Evolutionary conservation across 1,140 invertebrate species (phyloP).

Genomic region (Diploscapter pachys): DNA sequence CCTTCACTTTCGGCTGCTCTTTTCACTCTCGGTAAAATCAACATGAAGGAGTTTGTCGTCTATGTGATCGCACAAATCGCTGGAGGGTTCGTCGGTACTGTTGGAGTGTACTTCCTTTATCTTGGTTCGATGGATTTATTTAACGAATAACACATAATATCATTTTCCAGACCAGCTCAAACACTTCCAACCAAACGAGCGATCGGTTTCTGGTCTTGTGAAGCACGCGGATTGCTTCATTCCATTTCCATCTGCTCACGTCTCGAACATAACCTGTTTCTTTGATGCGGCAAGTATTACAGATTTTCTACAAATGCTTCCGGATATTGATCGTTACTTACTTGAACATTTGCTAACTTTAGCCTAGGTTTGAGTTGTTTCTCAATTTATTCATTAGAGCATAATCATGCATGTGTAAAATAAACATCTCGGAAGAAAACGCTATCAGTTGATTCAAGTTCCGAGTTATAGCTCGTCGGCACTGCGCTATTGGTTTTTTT

Average conservation of each 20-base stretch:
- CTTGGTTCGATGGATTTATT: slow-evolving; percentile 52
- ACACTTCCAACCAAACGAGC: slow-evolving; percentile 5
- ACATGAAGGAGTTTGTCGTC: slow-evolving; percentile 59
- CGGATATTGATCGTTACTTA: too few relatives aligned
- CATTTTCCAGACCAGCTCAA: slow-evolving; percentile 51
- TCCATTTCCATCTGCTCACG: slow-evolving; percentile 63
- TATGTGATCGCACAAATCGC: slow-evolving; percentile 65
- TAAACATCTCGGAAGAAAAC: too few relatives aligned
- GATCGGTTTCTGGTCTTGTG: slow-evolving; percentile 3
- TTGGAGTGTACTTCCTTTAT: slow-evolving; percentile 62
- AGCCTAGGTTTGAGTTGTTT: too few relatives aligned
- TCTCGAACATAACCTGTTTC: slow-evolving; percentile 60
- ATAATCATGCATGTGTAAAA: too few relatives aligned
- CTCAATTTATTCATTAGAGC: too few relatives aligned
- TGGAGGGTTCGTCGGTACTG: slow-evolving; percentile 63
- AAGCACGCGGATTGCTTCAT: slow-evolving; percentile 57
- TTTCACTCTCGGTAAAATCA: slow-evolving; percentile 57
- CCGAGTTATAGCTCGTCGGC: slow-evolving; percentile 59
- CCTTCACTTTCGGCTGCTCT: slow-evolving; percentile 64
- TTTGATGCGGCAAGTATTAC: slow-evolving; percentile 60
- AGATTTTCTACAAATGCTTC: too few relatives aligned
- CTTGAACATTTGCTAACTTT: too few relatives aligned
- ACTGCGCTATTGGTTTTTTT: slow-evolving; percentile 64
- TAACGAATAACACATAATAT: background rate
- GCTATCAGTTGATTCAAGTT: too few relatives aligned